Conservation (phyloP, 2,888 invertebrate species). For the Diloba caeruleocephala region DNA sequence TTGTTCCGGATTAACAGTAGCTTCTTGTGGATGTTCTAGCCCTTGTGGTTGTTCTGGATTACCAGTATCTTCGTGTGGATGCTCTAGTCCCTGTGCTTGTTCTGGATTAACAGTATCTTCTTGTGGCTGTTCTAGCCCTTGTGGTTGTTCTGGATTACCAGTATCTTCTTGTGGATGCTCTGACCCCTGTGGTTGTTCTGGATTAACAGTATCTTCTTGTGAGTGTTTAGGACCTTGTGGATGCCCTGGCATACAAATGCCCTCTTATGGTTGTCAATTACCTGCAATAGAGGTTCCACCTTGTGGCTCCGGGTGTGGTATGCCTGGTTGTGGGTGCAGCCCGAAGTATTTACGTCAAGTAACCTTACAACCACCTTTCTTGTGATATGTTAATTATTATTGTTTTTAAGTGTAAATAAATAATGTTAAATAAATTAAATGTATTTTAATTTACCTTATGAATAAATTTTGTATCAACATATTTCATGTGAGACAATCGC, state of each 20-base stretch:
- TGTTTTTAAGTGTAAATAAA: slow-evolving; percentile 20
- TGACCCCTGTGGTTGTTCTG: slow-evolving; percentile 9
- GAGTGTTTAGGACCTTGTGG: slow-evolving; percentile 36
- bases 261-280: slow-evolving; percentile 33
- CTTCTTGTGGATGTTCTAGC: slow-evolving; percentile 29
- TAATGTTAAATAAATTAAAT: neutral
- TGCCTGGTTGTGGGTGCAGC: slow-evolving; percentile 24
- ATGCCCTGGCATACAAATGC: slow-evolving; percentile 36
- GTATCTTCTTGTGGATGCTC: slow-evolving; percentile 12
- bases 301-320: slow-evolving; percentile 31
- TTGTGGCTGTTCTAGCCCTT: slow-evolving; percentile 16
- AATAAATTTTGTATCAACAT: no score
- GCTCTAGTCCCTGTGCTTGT: slow-evolving; percentile 20
- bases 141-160: slow-evolving; percentile 10
- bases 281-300: slow-evolving; percentile 36
- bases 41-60: slow-evolving; percentile 7
- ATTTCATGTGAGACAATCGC: no score
- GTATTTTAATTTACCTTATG: slow-evolving; percentile 1
- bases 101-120: slow-evolving; percentile 2
- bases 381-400: slow-evolving; percentile 50
- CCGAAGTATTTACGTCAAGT: slow-evolving; percentile 67
- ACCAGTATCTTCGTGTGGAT: slow-evolving; percentile 6
- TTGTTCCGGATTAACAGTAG: slow-evolving; percentile 1
- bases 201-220: slow-evolving; percentile 9
- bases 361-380: slow-evolving; percentile 72